Percentiles rank a stretch among this genome's conserved stretches.
Evolutionary conservation across 2,113 vertebrate species (phyloP).

Genomic region (Odontesthes bonariensis): DNA sequence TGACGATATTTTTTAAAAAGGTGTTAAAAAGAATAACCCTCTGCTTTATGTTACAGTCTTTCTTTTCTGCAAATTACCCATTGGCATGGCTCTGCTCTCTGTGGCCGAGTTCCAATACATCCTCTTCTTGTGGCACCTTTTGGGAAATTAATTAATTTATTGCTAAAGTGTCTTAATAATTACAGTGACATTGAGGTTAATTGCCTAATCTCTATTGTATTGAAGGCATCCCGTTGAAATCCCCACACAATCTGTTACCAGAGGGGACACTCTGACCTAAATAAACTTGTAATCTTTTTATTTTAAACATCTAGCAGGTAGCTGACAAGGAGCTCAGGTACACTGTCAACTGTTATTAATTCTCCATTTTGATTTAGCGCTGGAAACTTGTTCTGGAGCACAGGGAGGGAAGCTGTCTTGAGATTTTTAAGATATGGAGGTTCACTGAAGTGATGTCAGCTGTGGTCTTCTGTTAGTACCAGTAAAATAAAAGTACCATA

Average conservation of each 20-base stretch:
- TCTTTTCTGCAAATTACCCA: conserved; percentile 51
- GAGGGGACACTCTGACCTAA: conserved; percentile 65
- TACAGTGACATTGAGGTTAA: conserved; percentile 73
- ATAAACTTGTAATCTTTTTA: conserved; percentile 34
- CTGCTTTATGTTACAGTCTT: conserved; percentile 32
- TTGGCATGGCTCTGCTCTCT: conserved; percentile 10
- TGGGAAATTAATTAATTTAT: conserved; percentile 71
- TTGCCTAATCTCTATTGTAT: conserved; percentile 72
- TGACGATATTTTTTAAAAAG: background rate
- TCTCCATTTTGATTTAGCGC: conserved; percentile 61
- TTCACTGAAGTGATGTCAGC: conserved; percentile 53
- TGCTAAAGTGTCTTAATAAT: conserved; percentile 75
- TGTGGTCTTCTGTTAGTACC: conserved; percentile 43
- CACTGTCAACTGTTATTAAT: conserved; percentile 57
- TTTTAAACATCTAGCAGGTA: conserved; percentile 50
- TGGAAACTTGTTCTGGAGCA: conserved; percentile 53
- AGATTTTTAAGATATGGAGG: conserved; percentile 38
- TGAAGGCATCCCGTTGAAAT: conserved; percentile 58
- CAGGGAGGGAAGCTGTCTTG: conserved; percentile 38
- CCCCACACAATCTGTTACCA: conserved; percentile 72
- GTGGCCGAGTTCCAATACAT: conserved; percentile 45
- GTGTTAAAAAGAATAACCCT: conserved; percentile 19
- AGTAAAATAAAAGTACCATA: conserved; percentile 36
- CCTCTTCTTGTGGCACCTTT: conserved; percentile 53
- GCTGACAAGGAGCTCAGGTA: conserved; percentile 56